Percentiles rank a stretch among this genome's conserved stretches.
These are phyloP conservation scores for Megaustenia siamemsis DNA, from an alignment of 2,888 invertebrate species.

Conservation along the genomic window DNA sequence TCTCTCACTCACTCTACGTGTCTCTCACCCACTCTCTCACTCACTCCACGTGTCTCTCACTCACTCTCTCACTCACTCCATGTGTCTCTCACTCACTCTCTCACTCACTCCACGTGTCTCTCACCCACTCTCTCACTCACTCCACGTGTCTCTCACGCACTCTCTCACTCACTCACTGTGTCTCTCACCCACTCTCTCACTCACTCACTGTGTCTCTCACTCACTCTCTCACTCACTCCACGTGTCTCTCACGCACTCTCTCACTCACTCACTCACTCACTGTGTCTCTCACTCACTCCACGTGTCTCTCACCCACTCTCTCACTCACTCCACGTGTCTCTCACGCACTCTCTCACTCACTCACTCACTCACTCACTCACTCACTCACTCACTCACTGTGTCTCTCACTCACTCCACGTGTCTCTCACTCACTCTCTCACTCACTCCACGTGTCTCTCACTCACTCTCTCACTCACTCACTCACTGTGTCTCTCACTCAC, in stretches of 20 bases:
- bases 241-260: not conserved
- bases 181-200: too few species aligned
- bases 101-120: too few species aligned
- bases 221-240: not conserved
- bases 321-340: too few species aligned
- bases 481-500: not conserved
- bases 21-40: too few species aligned
- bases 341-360: not conserved
- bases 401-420: not conserved
- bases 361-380: conserved; percentile 10
- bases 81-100: too few species aligned
- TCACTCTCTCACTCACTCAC: not conserved
- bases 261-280: not conserved
- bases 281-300: not conserved
- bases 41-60: too few species aligned
- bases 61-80: too few species aligned
- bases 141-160: not conserved
- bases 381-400: not conserved
- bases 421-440: not conserved
- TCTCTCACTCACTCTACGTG: too few species aligned
- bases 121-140: too few species aligned
- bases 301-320: not conserved
- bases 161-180: not conserved
- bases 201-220: not conserved
- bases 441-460: not conserved